Base-by-base conservation (phyloP, 2,113 vertebrate species). In the Forbesichthys papilliferus region DNA sequence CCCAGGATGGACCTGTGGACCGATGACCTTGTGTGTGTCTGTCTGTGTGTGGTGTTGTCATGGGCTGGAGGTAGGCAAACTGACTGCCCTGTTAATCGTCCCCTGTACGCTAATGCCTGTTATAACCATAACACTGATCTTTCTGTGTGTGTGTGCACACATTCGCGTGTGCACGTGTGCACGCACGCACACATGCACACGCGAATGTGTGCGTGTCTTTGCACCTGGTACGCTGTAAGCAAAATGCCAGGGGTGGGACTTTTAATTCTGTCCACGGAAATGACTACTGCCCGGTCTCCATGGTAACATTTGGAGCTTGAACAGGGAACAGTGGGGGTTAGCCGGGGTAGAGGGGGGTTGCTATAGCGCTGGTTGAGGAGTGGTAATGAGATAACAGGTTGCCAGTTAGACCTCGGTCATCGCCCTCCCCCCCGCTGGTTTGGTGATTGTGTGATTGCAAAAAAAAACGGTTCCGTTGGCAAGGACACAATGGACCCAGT, bases 261-360 rank as follows among this genome's bases (percentile, higher is more conserved):
- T 82, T 74, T 56, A 42, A 83, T 84, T 84, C 73, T 71, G 66
- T 81, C 79, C 68, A 82, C 53, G 69, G 47, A 80, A 69, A 74
- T 7, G 10, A 55, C 78, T 67, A 55, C 67, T 73, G 52, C 79
- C 77, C 48, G 7, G 77, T 90, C 71, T 73, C 84, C 80, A 87
- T 81, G 81, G 88, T 78, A 83, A 87, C 73, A 0, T n/a, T 68
- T 65, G 52, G 70, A 71, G 58, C 71, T 59, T 52, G 55, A 80
- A 68, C 66, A 20, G 0, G 62, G 61, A 58, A 47, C 36, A 13
- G 49, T 6, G 49, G 18, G 59, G 60, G n/a, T 68, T 61, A 8
- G 48, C 9, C 51, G 47, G 56, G 16, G 61, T 27, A 9, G 47
- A 46, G 55, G 47, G 3, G 63, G 33, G 42, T n/a, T 42, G 58